A percentile compares a stretch with the other conserved stretches of the same genome.
Conservation (phyloP, 1,140 invertebrate species). For the Brachionus paranguensis region DNA sequence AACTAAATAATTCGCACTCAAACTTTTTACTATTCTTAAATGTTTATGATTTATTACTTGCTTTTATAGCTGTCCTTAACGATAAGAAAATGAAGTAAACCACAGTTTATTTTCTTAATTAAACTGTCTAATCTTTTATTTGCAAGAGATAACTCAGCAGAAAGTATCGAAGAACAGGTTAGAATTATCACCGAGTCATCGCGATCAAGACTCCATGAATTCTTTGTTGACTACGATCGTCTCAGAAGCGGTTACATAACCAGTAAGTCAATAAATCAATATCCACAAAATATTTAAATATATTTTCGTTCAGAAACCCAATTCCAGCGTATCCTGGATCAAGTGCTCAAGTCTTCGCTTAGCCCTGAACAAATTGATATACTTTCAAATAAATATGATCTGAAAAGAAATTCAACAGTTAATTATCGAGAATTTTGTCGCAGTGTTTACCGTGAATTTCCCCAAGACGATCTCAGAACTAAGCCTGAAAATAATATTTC, state of each 20-base stretch:
- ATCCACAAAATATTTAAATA: background rate
- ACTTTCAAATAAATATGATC: conserved; percentile 48
- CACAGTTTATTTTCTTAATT: background rate
- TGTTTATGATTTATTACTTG: conserved; percentile 11
- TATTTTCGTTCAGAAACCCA: conserved; percentile 45
- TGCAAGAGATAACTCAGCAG: background rate
- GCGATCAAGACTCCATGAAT: conserved; percentile 50
- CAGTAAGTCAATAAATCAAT: conserved; percentile 44
- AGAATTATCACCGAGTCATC: conserved; percentile 49
- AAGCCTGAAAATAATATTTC: conserved; percentile 12
- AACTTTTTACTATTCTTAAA: background rate
- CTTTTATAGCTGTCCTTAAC: background rate
- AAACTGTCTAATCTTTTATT: background rate
- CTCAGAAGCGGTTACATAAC: conserved; percentile 53
- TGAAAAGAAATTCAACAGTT: conserved; percentile 47
- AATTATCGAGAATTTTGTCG: conserved; percentile 53
- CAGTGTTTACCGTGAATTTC: conserved; percentile 45
- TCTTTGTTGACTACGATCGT: conserved; percentile 55
- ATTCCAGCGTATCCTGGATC: conserved; percentile 52
- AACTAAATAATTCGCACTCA: background rate
- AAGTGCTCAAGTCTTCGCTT: conserved; percentile 49
- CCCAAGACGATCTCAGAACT: background rate
- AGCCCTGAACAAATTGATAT: conserved; percentile 46
- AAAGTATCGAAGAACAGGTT: conserved; percentile 48
- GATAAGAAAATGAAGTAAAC: conserved; percentile 23